These are phyloP conservation scores for Orgyia antiqua DNA, from an alignment of 2,888 invertebrate genomes.

Conservation along the genomic window DNA sequence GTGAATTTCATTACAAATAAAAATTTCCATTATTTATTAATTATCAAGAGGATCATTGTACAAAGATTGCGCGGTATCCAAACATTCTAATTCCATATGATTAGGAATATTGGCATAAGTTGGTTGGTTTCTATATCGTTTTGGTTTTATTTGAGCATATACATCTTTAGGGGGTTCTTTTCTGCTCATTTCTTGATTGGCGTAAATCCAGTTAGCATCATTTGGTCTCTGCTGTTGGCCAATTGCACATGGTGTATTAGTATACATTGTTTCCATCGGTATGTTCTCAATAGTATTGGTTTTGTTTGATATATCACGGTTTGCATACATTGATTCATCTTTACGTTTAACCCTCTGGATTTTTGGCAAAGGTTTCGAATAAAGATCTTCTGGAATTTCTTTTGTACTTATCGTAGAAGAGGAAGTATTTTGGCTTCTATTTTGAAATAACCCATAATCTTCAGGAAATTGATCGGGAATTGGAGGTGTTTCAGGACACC, in stretches of 20 bases:
- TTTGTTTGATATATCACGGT: neutral
- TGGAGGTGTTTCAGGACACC: neutral
- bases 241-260: neutral
- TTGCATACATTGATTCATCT: neutral
- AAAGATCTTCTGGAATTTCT: neutral
- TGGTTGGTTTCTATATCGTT: neutral
- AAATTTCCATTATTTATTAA: neutral
- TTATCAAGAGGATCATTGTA: neutral
- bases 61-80: neutral
- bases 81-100: neutral
- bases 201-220: neutral
- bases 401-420: neutral
- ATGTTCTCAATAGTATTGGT: neutral
- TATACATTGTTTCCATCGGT: neutral
- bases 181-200: neutral
- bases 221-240: neutral
- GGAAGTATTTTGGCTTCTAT: neutral
- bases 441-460: too few species aligned
- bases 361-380: slow-evolving; percentile 2
- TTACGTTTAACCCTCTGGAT: neutral
- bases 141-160: neutral
- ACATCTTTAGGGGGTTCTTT: neutral
- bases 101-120: neutral
- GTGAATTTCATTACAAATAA: too few species aligned
- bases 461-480: neutral